Conservation (phyloP, 2,797 vertebrate genomes). For the Borostomias antarcticus region DNA sequence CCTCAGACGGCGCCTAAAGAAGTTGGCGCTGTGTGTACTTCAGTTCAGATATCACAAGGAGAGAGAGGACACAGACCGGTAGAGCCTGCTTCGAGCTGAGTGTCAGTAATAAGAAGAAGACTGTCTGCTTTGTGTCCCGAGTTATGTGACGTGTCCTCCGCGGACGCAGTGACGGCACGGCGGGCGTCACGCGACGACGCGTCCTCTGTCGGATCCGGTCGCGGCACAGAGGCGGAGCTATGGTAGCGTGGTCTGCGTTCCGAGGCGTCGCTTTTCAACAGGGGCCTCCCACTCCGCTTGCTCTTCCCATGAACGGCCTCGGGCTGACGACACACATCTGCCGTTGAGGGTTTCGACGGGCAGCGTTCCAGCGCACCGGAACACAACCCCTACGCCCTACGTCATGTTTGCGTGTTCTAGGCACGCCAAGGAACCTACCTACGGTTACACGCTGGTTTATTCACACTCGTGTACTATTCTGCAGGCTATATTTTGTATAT, state of each 20-base stretch:
- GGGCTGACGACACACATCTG: slow-evolving; percentile 20
- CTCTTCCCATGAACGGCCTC: slow-evolving; percentile 31
- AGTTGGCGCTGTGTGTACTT: too few species aligned
- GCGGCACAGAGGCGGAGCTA: slow-evolving; percentile 20
- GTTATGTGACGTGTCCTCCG: not conserved
- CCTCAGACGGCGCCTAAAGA: too few species aligned
- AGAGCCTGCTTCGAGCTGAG: too few species aligned
- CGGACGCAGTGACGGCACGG: slow-evolving; percentile 30
- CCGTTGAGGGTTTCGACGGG: slow-evolving; percentile 46
- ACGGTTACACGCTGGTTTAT: too few species aligned
- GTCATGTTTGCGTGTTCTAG: slow-evolving; percentile 46
- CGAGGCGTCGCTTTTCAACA: slow-evolving; percentile 27
- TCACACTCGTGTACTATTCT: too few species aligned
- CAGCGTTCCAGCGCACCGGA: slow-evolving; percentile 38
- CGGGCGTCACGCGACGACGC: too few species aligned
- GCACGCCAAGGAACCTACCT: not conserved
- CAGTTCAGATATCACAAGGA: too few species aligned
- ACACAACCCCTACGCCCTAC: slow-evolving; percentile 31
- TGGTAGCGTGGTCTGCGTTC: slow-evolving; percentile 18
- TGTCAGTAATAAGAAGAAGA: too few species aligned
- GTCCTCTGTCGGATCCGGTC: too few species aligned
- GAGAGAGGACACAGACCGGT: too few species aligned
- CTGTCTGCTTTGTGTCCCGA: not conserved
- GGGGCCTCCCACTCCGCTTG: slow-evolving; percentile 20
- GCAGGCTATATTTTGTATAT: too few species aligned